Percentiles rank a stretch among this genome's conserved stretches.
Conservation (phyloP, 2,113 vertebrate genomes). For the Natator depressus region DNA sequence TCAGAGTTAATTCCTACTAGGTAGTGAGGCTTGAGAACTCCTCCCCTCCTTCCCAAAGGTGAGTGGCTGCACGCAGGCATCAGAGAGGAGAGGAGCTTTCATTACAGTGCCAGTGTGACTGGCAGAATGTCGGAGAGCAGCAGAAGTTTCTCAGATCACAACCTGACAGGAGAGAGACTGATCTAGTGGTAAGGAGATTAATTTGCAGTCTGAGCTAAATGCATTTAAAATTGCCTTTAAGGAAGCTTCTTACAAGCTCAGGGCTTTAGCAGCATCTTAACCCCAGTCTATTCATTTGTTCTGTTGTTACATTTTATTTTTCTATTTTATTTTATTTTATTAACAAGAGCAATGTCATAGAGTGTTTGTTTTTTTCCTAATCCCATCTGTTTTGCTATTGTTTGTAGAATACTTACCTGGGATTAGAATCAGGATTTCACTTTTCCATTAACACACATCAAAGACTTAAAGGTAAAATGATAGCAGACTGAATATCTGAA, state of each 20-base stretch:
- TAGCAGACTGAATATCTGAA: not conserved
- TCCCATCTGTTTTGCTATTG: slow-evolving; percentile 7
- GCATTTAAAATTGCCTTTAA: slow-evolving; percentile 45
- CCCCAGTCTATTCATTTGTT: not conserved
- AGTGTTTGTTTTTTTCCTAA: not conserved
- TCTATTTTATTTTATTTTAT: not conserved
- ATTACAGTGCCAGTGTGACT: slow-evolving; percentile 38
- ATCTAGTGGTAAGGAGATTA: slow-evolving; percentile 63
- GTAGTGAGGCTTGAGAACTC: slow-evolving; percentile 18
- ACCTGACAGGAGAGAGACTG: slow-evolving; percentile 45
- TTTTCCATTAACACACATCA: slow-evolving; percentile 27
- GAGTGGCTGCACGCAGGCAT: slow-evolving; percentile 50
- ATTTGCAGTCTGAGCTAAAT: slow-evolving; percentile 59
- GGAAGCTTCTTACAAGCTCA: slow-evolving; percentile 22
- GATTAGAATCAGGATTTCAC: not conserved
- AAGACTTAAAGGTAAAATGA: slow-evolving; percentile 44
- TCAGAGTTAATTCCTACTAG: slow-evolving; percentile 65
- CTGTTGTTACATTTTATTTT: not conserved
- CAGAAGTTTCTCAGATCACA: slow-evolving; percentile 52
- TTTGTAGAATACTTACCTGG: slow-evolving; percentile 27
- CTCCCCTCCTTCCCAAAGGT: slow-evolving; percentile 63
- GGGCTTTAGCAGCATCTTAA: not conserved
- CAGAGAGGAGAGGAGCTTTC: slow-evolving; percentile 52
- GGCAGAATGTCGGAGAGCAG: slow-evolving; percentile 48
- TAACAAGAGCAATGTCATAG: not conserved